Evolutionary conservation across 2,888 invertebrate species (phyloP).

Genomic region (Sinotaia quadrata): DNA sequence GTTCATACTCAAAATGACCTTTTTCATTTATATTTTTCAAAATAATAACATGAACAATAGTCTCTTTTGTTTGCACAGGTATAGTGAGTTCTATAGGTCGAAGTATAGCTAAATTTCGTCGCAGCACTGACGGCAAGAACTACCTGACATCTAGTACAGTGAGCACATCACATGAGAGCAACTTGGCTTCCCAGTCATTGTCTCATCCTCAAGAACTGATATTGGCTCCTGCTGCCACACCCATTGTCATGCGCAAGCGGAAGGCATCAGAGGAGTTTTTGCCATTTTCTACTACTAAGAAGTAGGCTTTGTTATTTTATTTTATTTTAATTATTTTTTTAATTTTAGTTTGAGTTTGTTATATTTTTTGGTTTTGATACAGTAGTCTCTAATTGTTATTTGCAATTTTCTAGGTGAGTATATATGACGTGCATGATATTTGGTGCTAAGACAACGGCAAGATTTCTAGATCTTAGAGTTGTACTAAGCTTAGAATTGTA

Average conservation of each 20-base stretch:
- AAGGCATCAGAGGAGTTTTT: slow-evolving; percentile 51
- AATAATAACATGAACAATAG: too few relatives aligned
- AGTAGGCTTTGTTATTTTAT: slow-evolving; percentile 44
- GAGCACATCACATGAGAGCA: slow-evolving; percentile 26
- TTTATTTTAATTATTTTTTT: slow-evolving; percentile 1
- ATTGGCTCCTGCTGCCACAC: slow-evolving; percentile 43
- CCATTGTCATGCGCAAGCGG: slow-evolving; percentile 62
- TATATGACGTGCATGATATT: slow-evolving; percentile 88
- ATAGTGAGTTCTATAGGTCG: slow-evolving; percentile 66
- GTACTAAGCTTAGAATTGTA: too few relatives aligned
- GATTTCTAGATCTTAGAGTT: too few relatives aligned
- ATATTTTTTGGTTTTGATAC: too few relatives aligned
- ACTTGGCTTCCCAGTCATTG: slow-evolving; percentile 4
- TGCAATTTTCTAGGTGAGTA: too few relatives aligned
- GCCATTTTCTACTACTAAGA: slow-evolving; percentile 65
- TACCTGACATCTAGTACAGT: slow-evolving; percentile 23
- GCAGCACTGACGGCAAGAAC: slow-evolving; percentile 57
- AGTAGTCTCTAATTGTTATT: too few relatives aligned
- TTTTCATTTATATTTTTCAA: too few relatives aligned
- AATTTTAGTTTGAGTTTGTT: too few relatives aligned
- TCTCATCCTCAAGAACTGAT: slow-evolving; percentile 14
- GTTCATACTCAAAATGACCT: too few relatives aligned
- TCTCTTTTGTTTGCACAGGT: too few relatives aligned
- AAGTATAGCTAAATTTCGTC: slow-evolving; percentile 65
- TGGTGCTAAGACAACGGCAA: slow-evolving; percentile 88